phyloP scores from a whole-genome alignment of 2,113 vertebrate genomes.

The Hyperopisus bebe region DNA sequence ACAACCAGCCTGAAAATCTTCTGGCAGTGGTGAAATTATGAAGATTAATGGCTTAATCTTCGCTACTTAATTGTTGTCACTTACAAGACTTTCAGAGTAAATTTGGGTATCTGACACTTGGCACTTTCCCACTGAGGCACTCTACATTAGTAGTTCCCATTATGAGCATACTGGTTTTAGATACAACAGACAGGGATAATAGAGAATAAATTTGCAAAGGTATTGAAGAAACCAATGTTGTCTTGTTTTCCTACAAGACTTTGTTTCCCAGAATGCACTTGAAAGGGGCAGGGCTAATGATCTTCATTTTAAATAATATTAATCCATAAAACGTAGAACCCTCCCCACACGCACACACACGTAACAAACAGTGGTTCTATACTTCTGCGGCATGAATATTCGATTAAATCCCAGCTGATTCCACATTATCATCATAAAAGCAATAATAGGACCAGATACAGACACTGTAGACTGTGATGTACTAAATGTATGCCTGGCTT shows the following conservation, averaged over 20 bases:
- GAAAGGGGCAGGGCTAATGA: not conserved
- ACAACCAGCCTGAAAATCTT: not conserved
- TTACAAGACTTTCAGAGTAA: not conserved
- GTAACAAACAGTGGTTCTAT: not conserved
- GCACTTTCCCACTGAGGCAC: not conserved
- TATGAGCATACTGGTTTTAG: not conserved
- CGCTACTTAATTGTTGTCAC: slow-evolving; percentile 1
- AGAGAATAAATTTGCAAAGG: not conserved
- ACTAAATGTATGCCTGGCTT: not conserved
- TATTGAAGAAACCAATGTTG: not conserved
- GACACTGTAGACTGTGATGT: not conserved
- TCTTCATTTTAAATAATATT: not conserved
- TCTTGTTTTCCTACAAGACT: not conserved
- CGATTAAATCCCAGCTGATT: not conserved
- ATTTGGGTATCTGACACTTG: not conserved
- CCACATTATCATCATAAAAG: not conserved
- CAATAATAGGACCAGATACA: not conserved
- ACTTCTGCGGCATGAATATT: not conserved
- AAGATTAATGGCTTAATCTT: slow-evolving; percentile 13
- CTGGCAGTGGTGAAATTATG: not conserved
- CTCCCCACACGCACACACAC: not conserved
- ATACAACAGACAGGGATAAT: not conserved
- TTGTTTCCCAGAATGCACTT: not conserved
- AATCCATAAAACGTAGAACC: not conserved
- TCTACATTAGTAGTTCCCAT: not conserved